These are phyloP conservation scores for Eumaeus atala DNA, from an alignment of 1,140 invertebrate genomes.

Conservation along the genomic window DNA sequence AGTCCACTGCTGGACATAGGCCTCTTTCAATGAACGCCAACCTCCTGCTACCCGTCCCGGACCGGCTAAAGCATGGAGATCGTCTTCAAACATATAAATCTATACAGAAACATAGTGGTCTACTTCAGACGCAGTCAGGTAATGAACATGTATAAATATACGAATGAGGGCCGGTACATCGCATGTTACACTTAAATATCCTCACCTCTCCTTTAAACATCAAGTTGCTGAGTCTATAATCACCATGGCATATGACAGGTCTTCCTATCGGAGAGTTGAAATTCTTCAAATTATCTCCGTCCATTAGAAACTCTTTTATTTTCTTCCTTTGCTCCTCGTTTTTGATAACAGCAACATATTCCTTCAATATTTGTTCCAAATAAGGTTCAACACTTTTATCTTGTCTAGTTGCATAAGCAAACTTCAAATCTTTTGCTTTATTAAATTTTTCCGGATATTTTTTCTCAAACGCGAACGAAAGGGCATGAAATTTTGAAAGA, in stretches of 20 bases:
- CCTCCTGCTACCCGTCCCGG: no score
- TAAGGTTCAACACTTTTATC: constrained; percentile 7
- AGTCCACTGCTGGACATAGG: no score
- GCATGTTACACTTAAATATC: no score
- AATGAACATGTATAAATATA: no score
- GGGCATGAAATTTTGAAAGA: constrained; percentile 44
- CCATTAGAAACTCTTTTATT: constrained; percentile 20
- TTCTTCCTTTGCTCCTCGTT: constrained; percentile 26
- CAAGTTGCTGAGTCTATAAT: constrained; percentile 45
- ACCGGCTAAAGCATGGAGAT: no score
- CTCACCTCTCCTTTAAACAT: constrained; percentile 33
- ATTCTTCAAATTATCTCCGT: constrained; percentile 15
- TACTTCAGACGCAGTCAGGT: no score
- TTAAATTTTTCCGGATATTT: constrained; percentile 41
- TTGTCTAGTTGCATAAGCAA: constrained; percentile 8
- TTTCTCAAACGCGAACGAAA: constrained; percentile 42
- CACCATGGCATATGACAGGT: constrained; percentile 37
- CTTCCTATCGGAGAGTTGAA: constrained; percentile 23
- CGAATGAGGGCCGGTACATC: no score
- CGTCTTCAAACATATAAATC: no score
- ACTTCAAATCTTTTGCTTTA: constrained; percentile 22
- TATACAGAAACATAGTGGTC: no score
- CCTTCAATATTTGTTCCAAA: constrained; percentile 10
- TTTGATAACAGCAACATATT: background rate
- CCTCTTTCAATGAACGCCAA: no score